Percentiles rank a stretch among this genome's conserved stretches.
Conservation (phyloP, 2,797 vertebrate species). For the Fringilla coelebs region DNA sequence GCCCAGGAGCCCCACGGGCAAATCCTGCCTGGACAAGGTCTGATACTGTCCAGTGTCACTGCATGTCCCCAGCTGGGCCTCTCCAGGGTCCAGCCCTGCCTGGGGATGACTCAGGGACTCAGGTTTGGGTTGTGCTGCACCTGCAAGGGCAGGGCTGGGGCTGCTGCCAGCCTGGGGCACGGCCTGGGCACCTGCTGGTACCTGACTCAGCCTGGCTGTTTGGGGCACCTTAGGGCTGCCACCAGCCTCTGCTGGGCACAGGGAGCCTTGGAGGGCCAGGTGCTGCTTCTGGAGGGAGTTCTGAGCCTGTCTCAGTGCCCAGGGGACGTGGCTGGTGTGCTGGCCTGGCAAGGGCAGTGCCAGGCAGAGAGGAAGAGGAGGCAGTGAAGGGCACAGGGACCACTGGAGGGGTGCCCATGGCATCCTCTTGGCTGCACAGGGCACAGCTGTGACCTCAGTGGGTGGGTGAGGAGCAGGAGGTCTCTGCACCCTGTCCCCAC, state of each 20-base stretch:
- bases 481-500: neutral
- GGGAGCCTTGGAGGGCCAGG: fast-evolving
- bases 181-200: neutral
- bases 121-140: neutral
- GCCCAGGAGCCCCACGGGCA: neutral
- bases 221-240: neutral
- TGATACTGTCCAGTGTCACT: fast-evolving
- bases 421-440: neutral
- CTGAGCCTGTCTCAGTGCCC: neutral
- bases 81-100: neutral
- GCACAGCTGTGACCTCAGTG: neutral
- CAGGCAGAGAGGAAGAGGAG: neutral
- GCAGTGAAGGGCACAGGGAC: fast-evolving
- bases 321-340: fast-evolving
- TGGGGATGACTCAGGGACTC: neutral
- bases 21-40: neutral
- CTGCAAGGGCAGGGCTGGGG: neutral
- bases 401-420: fast-evolving
- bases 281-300: neutral
- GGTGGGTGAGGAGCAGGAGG: neutral
- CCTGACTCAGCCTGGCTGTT: fast-evolving
- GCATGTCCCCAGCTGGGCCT: neutral
- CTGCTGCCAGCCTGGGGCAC: neutral
- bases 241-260: neutral
- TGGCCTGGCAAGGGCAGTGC: neutral